phyloP scores from a whole-genome alignment of 1,140 invertebrate genomes.

The Colletes latitarsis region DNA sequence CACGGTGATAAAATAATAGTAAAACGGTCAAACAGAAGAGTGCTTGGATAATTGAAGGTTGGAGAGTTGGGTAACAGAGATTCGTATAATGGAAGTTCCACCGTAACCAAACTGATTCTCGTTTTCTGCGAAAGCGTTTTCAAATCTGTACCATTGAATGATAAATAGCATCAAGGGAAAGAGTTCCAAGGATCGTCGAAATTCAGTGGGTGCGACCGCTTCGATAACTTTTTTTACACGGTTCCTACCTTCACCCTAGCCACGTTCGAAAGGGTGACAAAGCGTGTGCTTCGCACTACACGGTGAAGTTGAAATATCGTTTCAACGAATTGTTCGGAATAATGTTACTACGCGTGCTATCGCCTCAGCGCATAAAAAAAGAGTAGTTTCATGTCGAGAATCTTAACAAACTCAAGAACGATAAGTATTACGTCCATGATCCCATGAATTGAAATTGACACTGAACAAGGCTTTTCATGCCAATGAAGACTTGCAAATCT shows the following conservation, averaged over 20 bases:
- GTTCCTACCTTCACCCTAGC: conserved; percentile 16
- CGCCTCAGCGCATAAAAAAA: not conserved
- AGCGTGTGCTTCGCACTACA: conserved; percentile 10
- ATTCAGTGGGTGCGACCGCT: conserved; percentile 12
- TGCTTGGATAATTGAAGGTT: too few species aligned
- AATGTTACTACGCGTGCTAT: not conserved
- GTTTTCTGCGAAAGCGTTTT: not conserved
- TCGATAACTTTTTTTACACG: conserved; percentile 34
- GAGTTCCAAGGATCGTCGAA: conserved; percentile 24
- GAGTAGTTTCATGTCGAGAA: too few species aligned
- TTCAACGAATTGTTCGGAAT: conserved; percentile 29
- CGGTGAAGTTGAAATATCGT: conserved; percentile 43
- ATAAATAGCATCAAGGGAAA: conserved; percentile 35
- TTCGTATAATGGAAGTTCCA: too few species aligned
- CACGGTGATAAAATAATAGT: too few species aligned
- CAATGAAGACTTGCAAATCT: too few species aligned
- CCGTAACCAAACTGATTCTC: not conserved
- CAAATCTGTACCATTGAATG: conserved; percentile 28
- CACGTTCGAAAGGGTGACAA: conserved; percentile 43
- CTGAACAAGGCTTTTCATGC: too few species aligned
- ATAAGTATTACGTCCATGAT: too few species aligned
- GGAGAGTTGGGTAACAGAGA: too few species aligned
- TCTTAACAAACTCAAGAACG: not conserved
- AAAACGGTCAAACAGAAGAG: too few species aligned
- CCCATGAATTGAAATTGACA: too few species aligned